Percentiles rank a stretch among this genome's conserved stretches.
Conservation (phyloP, 1,140 invertebrate genomes). For the Apis cerana region DNA sequence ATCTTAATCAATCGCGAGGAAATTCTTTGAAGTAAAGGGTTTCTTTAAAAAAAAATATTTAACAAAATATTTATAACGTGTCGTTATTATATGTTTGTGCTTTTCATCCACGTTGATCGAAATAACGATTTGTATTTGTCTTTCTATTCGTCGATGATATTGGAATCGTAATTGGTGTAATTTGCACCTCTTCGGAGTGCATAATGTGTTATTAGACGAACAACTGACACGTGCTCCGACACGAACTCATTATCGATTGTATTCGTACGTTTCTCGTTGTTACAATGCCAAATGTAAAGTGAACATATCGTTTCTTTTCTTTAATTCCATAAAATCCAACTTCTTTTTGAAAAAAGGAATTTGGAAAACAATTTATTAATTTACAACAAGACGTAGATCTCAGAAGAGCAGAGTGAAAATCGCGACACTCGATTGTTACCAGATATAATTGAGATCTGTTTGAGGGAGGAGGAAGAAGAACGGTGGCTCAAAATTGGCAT, state of each 20-base stretch:
- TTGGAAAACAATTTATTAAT: too few species aligned
- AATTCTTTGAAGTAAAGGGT: too few species aligned
- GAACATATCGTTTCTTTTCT: neutral
- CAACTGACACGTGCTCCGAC: conserved; percentile 62
- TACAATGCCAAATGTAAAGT: neutral
- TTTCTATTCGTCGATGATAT: conserved; percentile 25
- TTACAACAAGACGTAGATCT: too few species aligned
- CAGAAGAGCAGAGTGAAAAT: too few species aligned
- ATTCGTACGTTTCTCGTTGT: conserved; percentile 1
- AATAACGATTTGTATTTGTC: conserved; percentile 17
- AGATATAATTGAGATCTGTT: too few species aligned
- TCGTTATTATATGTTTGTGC: too few species aligned
- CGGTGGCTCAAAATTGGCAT: conserved; percentile 29
- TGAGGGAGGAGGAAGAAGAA: neutral
- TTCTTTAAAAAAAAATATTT: too few species aligned
- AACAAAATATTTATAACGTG: too few species aligned
- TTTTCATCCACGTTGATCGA: neutral
- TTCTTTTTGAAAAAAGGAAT: too few species aligned
- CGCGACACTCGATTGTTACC: too few species aligned
- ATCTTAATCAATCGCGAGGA: neutral
- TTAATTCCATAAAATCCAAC: too few species aligned
- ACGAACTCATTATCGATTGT: conserved; percentile 63
- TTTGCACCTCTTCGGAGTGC: conserved; percentile 52
- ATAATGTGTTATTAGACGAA: conserved; percentile 62
- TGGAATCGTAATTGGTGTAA: conserved; percentile 8